Percentiles rank a stretch among this genome's conserved stretches.
Conservation (phyloP, 2,797 vertebrate genomes). For the Steatocranus sp. region DNA sequence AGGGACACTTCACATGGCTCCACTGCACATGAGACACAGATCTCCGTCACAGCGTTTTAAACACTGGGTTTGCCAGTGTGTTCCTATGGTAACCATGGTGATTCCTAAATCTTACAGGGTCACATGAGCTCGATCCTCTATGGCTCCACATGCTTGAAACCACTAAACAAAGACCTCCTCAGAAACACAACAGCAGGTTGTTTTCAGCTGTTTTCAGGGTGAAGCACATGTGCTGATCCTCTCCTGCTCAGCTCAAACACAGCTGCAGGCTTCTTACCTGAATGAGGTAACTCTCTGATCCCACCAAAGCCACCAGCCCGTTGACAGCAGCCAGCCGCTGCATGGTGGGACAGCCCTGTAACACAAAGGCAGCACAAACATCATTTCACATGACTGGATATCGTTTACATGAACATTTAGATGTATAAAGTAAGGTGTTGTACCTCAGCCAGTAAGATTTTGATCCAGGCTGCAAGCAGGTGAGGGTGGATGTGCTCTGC, state of each 20-base stretch:
- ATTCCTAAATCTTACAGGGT: rapidly evolving
- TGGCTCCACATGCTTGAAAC: neutral
- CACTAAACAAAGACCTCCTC: neutral
- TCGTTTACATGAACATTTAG: neutral
- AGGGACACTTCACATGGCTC: neutral
- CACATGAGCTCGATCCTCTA: rapidly evolving
- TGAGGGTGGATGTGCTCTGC: constrained; percentile 84
- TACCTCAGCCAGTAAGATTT: constrained; percentile 89
- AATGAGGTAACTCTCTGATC: constrained; percentile 84
- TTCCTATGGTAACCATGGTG: neutral
- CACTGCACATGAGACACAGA: neutral
- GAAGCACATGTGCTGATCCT: neutral
- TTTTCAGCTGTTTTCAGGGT: neutral
- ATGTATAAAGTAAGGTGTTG: neutral
- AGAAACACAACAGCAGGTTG: neutral
- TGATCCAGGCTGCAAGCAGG: constrained; percentile 87
- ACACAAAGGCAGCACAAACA: neutral
- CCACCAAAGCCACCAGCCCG: constrained; percentile 87
- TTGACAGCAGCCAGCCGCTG: constrained; percentile 90
- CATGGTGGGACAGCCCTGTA: constrained; percentile 92
- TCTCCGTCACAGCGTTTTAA: neutral
- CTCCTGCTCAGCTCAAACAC: neutral
- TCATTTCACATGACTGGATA: neutral
- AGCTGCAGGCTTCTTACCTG: constrained; percentile 75
- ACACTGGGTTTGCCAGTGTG: neutral